Base-by-base conservation (phyloP, 2,888 invertebrate species). In the Cabera pusaria region DNA sequence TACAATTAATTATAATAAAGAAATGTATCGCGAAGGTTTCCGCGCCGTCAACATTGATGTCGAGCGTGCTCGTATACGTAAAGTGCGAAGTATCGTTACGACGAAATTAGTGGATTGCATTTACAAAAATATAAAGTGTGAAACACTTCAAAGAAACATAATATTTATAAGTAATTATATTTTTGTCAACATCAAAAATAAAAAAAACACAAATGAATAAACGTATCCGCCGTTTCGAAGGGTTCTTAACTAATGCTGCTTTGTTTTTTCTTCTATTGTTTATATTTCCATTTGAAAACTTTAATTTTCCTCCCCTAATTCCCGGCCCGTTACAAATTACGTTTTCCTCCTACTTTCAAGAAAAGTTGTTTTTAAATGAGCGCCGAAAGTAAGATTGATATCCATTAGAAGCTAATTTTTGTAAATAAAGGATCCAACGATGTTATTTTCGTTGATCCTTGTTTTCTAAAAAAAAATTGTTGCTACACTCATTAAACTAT, bases 401-500 rank as follows among this genome's bases (percentile, higher is more conserved):
- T 72, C 71, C 67, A 73, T 79, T 75, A 72, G 63, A 54, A 62
- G 64, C 56, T 70, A 72, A 75, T 76, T 75, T n/a, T 72, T 64
- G 66, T 64, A 37, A 37, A 31, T 42, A 33, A 37, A 43, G 37
- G 33, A 33, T 33, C 27, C 28, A 10, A 33, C 9, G 14, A 37
- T 32, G 29, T 43, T 33, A 28, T 32, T 33, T 12, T 26, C 31
- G 27, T 11, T n/a, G n/a, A 7, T 26, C 17, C 19, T 32, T 36
- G 26, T 31, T 31, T 31, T 27, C 18, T 14, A 6, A 18, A 34
- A 29, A 14, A n/a, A n/a, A n/a, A n/a, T n/a, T n/a, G n/a, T n/a
- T n/a, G n/a, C n/a, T n/a, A n/a, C n/a, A n/a, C n/a, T n/a, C n/a
- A n/a, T n/a, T n/a, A n/a, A n/a, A n/a, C n/a, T n/a, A n/a, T n/a